These are phyloP conservation scores for Cosmia pyralina DNA, from an alignment of 2,888 invertebrate species.

Conservation along the genomic window DNA sequence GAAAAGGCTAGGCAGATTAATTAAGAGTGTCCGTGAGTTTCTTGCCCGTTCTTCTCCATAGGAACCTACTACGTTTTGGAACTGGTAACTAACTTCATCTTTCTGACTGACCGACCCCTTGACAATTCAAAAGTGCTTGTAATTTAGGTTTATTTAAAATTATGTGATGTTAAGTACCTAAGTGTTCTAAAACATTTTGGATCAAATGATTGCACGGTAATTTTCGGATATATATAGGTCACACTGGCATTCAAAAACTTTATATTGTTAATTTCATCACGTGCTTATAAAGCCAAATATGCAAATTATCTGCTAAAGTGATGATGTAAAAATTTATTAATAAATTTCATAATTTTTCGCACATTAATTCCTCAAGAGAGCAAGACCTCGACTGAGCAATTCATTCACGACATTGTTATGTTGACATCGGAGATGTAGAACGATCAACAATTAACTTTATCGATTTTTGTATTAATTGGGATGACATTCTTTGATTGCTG, in stretches of 20 bases:
- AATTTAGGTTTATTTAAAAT: too few species aligned
- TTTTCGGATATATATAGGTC: neutral
- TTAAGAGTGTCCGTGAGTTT: too few species aligned
- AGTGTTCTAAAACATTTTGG: neutral
- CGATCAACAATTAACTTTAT: conserved; percentile 27
- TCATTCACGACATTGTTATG: conserved; percentile 45
- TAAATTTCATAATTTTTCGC: conserved; percentile 43
- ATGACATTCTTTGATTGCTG: conserved; percentile 31
- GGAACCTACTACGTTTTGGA: too few species aligned
- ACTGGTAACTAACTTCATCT: too few species aligned
- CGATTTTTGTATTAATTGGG: conserved; percentile 17
- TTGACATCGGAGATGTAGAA: conserved; percentile 38
- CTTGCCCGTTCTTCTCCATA: too few species aligned
- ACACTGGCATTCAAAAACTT: conserved; percentile 16
- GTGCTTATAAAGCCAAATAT: conserved; percentile 17
- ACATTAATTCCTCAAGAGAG: conserved; percentile 27
- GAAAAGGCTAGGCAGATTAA: too few species aligned
- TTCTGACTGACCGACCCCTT: too few species aligned
- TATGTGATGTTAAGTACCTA: too few species aligned
- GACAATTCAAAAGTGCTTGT: too few species aligned
- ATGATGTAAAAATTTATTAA: conserved; percentile 41
- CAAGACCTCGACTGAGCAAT: conserved; percentile 31
- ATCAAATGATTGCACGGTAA: neutral
- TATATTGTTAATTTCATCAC: conserved; percentile 37
- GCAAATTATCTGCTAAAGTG: conserved; percentile 39